Percentiles rank a stretch among this genome's conserved stretches.
These are phyloP conservation scores for Drosophila albomicans DNA, from an alignment of 1,140 invertebrate genomes.

Conservation along the genomic window DNA sequence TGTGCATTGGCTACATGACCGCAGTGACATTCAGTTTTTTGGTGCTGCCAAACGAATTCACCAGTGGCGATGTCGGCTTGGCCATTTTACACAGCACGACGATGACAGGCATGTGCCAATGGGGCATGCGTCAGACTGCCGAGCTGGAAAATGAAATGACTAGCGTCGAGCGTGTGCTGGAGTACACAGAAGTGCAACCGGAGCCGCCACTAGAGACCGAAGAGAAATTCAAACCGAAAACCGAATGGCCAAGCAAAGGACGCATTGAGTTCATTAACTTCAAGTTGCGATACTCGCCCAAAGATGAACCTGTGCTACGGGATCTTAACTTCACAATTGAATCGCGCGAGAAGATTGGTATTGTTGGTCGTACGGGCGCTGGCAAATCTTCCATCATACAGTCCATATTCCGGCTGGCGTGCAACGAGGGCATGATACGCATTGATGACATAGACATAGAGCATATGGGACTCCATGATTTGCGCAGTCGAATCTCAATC, in stretches of 20 bases:
- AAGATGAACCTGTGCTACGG: constrained; percentile 87
- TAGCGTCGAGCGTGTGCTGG: constrained; percentile 90
- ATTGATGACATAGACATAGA: constrained; percentile 88
- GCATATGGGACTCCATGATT: constrained; percentile 87
- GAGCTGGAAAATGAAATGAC: constrained; percentile 95
- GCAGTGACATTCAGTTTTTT: constrained; percentile 87
- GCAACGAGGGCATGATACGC: constrained; percentile 87
- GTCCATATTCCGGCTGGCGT: constrained; percentile 91
- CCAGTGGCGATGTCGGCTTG: constrained; percentile 91
- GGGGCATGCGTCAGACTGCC: constrained; percentile 94
- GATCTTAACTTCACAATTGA: constrained; percentile 89
- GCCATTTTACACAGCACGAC: constrained; percentile 92
- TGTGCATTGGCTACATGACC: constrained; percentile 89
- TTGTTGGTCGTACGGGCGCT: constrained; percentile 95
- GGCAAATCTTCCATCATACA: constrained; percentile 96
- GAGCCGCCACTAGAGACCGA: constrained; percentile 87
- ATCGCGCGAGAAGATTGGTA: constrained; percentile 92
- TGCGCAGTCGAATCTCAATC: constrained; percentile 90
- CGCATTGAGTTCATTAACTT: constrained; percentile 89
- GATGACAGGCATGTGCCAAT: constrained; percentile 92
- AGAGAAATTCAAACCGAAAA: constrained; percentile 86
- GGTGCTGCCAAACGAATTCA: constrained; percentile 85
- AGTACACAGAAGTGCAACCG: constrained; percentile 88
- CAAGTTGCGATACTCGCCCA: constrained; percentile 84
- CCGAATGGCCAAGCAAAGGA: constrained; percentile 91